Base-by-base conservation (phyloP, 2,888 invertebrate species). In the Yponomeuta malinellus region DNA sequence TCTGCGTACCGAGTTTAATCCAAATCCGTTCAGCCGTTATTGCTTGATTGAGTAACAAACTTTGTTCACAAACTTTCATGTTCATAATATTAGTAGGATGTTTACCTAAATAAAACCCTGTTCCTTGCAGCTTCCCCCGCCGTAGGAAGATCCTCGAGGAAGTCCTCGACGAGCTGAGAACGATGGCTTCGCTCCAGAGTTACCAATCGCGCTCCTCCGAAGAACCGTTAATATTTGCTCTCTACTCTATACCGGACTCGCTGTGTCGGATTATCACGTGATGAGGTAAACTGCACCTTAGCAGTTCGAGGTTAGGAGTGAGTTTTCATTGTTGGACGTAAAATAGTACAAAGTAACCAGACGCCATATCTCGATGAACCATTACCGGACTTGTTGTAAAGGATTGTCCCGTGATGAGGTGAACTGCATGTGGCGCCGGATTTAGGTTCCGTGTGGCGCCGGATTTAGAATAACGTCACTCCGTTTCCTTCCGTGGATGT, bases 161-260 rank as follows among this genome's bases (percentile, higher is more conserved):
- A 71, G 84, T 85, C 0, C 76, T 83, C 1, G 77, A 77, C 1
- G 90, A 89, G 65, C 73, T 90, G 0, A 76, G 78, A 0, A 79
- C 71, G 23, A 68, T 73, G 65, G 12, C 64, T 48, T 68, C 71
- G 5, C 48, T 68, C 65, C 87, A 86, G 70, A 79, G 73, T 71
- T 83, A 79, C 71, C 86, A 84, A 43, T 81, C 76, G 29, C 76
- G 86, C 0, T 79, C 79, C 0, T 48, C 82, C 0, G 91, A 89
- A 0, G 90, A 91, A 72, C 83, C 80, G 0, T 85, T 86, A 63
- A 75, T 91, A 0, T 87, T 84, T 70, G 90, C 89, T 0, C 74
- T 90, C 0, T 90, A 87, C 71, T 90, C 90, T 0, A 88, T 91
- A 80, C 86, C 87, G 0, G 90, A 91, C 69, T 85, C 84, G 0